Base-by-base conservation (phyloP, 2,797 vertebrate genomes). In the Amazonetta brasiliensis region DNA sequence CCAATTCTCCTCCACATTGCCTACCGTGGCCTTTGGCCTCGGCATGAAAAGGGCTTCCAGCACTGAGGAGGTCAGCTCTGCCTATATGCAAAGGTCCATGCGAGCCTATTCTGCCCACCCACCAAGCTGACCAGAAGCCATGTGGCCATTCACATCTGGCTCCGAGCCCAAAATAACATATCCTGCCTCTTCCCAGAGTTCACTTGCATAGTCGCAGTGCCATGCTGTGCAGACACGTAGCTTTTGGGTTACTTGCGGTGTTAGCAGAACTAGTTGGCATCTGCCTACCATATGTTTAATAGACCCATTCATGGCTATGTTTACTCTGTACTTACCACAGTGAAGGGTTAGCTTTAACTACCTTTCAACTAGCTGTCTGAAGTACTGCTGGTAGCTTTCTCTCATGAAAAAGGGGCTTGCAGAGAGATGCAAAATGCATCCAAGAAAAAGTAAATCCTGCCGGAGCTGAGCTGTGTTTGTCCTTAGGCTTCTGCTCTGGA, bases 41-140 rank as follows among this genome's bases (percentile, higher is more conserved):
- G 20, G 74, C 48, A 76, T 41, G 46, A 54, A 71, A 73, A 85
- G 14, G 37, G 68, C 39, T 64, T 54, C 26, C 44, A 55, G n/a
- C 2, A 0, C 15, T 54, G 64, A 76, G 48, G 12, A 64, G 20
- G 22, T 73, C 79, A 69, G 31, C 37, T 75, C 22, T 37, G 7
- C 16, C 33, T 84, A 20, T 41, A 43, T 55, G 41, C 28, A 69
- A n/a, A 78, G 37, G 50, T 28, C 30, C 73, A 0, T 30, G 12
- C 1, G 10, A 84, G 37, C 43, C 8, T 0, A 0, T 62, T 86
- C 71, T 78, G 13, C 21, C 37, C 26, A 6, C 26, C 4, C 0
- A 0, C 41, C 0, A 2, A 68, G 62, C 26, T 91, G 48, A 55
- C 46, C 77, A 66, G 50, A n/a, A 62, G 54, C 71, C 67, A 3